phyloP scores from a whole-genome alignment of 2,113 vertebrate species.

The Megaptera novaeangliae region DNA sequence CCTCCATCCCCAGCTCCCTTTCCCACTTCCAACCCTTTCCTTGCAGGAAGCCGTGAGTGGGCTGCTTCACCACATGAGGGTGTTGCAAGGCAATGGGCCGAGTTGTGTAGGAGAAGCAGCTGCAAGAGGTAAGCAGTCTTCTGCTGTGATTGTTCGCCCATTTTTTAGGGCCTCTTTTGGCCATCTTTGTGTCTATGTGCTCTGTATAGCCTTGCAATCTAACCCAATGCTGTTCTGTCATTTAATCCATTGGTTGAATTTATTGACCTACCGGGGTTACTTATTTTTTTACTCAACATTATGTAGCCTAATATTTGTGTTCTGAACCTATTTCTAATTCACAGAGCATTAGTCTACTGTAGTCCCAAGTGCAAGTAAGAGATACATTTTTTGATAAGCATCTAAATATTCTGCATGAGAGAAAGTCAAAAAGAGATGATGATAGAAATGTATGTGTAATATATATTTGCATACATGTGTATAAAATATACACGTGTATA shows the following conservation, averaged over 20 bases:
- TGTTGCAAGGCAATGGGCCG: not conserved
- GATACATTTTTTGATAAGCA: not conserved
- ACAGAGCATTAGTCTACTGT: not conserved
- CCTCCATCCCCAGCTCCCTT: not conserved
- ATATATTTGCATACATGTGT: not conserved
- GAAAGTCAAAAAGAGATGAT: not conserved
- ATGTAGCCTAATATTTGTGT: not conserved
- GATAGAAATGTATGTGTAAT: not conserved
- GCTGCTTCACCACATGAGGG: not conserved
- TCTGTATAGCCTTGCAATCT: not conserved
- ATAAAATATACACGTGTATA: not conserved
- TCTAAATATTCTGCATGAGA: conserved; percentile 29
- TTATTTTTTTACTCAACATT: conserved; percentile 18
- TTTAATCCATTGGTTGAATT: not conserved
- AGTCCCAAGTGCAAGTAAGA: not conserved
- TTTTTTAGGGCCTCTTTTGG: not conserved
- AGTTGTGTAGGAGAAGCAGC: not conserved
- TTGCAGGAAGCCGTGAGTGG: not conserved
- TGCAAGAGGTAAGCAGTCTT: not conserved
- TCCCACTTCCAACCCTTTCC: not conserved
- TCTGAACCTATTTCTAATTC: not conserved
- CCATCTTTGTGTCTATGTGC: not conserved
- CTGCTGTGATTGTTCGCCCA: not conserved
- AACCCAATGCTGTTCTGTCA: not conserved
- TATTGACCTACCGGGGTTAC: not conserved